Conservation (phyloP, 2,113 vertebrate species). For the Calyptomena viridis region DNA sequence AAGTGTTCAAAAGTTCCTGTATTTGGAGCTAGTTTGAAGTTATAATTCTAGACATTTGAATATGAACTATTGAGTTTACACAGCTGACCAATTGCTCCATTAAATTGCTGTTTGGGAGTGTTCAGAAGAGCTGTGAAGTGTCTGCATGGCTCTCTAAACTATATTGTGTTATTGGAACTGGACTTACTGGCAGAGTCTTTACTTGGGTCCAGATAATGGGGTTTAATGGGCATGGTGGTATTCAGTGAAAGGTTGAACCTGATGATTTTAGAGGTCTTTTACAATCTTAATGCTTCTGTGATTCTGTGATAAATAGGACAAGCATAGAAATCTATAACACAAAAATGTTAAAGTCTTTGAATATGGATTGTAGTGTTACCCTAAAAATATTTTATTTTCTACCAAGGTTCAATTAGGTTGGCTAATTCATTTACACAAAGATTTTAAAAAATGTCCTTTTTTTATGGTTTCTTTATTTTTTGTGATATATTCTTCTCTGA, state of each 20-base stretch:
- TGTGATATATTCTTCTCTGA: background rate
- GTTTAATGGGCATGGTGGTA: background rate
- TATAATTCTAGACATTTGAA: background rate
- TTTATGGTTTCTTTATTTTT: background rate
- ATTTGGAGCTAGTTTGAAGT: background rate
- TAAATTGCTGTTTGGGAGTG: background rate
- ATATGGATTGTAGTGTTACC: background rate
- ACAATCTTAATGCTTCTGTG: background rate
- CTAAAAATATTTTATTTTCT: background rate
- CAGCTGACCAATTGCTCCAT: background rate
- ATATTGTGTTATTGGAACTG: background rate
- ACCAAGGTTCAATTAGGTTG: background rate
- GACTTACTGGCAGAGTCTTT: background rate
- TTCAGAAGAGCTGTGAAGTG: background rate
- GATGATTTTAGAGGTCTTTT: background rate
- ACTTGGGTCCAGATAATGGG: background rate
- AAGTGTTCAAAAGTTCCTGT: rapidly evolving
- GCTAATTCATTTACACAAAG: background rate
- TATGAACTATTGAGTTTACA: background rate
- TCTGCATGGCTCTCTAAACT: background rate
- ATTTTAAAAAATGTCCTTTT: background rate
- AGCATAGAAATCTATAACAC: background rate
- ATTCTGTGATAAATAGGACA: background rate
- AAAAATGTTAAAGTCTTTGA: background rate
- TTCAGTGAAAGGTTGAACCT: background rate